Conservation (phyloP, 2,888 invertebrate genomes). For the Oligia latruncula region DNA sequence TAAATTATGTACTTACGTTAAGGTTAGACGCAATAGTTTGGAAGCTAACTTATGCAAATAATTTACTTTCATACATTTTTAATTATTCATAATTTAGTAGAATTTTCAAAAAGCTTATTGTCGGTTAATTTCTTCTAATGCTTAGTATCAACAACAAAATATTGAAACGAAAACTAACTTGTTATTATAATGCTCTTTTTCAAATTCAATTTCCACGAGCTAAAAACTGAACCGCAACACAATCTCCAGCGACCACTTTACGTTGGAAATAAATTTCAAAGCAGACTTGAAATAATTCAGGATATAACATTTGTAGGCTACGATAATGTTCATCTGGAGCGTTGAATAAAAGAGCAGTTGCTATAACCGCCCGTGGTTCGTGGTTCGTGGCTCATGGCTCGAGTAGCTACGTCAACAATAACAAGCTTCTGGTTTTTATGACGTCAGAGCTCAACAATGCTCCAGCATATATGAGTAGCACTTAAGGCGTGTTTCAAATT, state of each 20-base stretch:
- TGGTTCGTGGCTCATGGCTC: conserved; percentile 3
- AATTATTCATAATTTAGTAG: not conserved
- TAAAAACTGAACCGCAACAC: conserved; percentile 41
- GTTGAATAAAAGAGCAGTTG: conserved; percentile 61
- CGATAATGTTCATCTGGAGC: conserved; percentile 58
- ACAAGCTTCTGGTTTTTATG: conserved; percentile 55
- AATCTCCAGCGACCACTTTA: conserved; percentile 51
- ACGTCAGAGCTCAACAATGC: conserved; percentile 41
- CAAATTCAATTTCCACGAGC: conserved; percentile 29
- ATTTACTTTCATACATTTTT: too few species aligned
- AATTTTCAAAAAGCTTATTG: not conserved
- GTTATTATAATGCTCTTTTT: conserved; percentile 23
- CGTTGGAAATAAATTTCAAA: conserved; percentile 53
- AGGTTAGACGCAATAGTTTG: not conserved
- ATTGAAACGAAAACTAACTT: conserved; percentile 9
- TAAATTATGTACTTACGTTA: not conserved
- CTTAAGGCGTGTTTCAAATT: conserved; percentile 37
- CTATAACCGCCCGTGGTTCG: not conserved
- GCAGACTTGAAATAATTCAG: conserved; percentile 59
- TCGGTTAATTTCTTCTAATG: too few species aligned
- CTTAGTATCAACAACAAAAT: not conserved
- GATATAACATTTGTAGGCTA: conserved; percentile 60
- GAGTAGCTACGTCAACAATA: conserved; percentile 57
- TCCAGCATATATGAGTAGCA: conserved; percentile 48
- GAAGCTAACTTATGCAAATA: not conserved